These are phyloP conservation scores for Anagrus nilaparvatae DNA, from an alignment of 1,140 invertebrate genomes.

Conservation along the genomic window DNA sequence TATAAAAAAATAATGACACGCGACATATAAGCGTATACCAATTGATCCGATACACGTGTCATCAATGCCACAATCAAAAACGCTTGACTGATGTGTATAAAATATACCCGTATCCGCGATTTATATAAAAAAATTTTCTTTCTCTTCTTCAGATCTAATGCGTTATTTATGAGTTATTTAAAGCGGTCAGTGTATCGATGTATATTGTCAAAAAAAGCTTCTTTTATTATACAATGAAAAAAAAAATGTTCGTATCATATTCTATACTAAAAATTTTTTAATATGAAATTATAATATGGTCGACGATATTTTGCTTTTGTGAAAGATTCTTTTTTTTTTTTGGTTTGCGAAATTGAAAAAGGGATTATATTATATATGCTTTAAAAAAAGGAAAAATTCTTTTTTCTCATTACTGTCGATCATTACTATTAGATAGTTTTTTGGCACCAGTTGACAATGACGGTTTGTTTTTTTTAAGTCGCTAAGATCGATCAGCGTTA, in stretches of 20 bases:
- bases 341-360: constrained; percentile 12
- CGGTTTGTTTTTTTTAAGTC: neutral
- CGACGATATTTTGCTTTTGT: constrained; percentile 3
- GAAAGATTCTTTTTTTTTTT: neutral
- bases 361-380: constrained; percentile 14
- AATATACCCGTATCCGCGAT: constrained; percentile 12
- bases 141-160: constrained; percentile 31
- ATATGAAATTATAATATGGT: too few relatives aligned
- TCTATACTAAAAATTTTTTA: too few relatives aligned
- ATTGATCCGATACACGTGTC: constrained; percentile 42
- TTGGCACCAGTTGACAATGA: constrained; percentile 1
- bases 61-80: constrained; percentile 40
- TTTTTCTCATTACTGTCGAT: constrained; percentile 5
- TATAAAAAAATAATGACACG: constrained; percentile 42
- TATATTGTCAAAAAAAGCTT: too few relatives aligned
- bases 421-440: too few relatives aligned
- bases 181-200: constrained; percentile 25
- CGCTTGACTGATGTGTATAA: constrained; percentile 32
- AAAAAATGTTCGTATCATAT: too few relatives aligned
- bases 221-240: too few relatives aligned
- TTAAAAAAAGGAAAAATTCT: neutral
- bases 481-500: constrained; percentile 11
- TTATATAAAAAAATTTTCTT: too few relatives aligned
- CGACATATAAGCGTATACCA: constrained; percentile 34
- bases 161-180: constrained; percentile 40